These are phyloP conservation scores for Etia nguti DNA, from an alignment of 2,113 vertebrate genomes.

Conservation along the genomic window DNA sequence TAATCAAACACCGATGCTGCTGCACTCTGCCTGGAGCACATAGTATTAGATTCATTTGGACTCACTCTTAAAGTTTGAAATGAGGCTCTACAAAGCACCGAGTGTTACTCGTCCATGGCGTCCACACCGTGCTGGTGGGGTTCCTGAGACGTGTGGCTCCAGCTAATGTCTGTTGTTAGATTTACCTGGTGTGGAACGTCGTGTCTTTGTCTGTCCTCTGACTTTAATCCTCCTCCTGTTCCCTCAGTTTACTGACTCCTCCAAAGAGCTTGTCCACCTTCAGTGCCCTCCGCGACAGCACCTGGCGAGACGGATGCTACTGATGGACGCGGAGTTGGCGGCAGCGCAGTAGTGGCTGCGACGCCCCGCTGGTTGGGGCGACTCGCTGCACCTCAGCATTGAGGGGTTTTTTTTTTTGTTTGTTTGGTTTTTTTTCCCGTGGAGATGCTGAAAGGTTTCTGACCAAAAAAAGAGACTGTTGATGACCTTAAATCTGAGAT, in stretches of 20 bases:
- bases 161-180: not conserved
- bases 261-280: conserved; percentile 87
- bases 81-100: not conserved
- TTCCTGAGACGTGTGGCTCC: not conserved
- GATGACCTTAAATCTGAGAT: not conserved
- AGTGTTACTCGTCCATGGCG: not conserved
- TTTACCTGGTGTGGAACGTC: not conserved
- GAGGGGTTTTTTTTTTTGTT: not conserved
- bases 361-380: conserved; percentile 84
- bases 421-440: no score
- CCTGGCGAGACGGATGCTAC: conserved; percentile 92
- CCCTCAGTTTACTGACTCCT: conserved; percentile 84
- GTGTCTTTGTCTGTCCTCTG: not conserved
- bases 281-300: conserved; percentile 82
- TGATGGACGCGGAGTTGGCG: conserved; percentile 48
- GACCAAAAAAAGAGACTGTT: conserved; percentile 14
- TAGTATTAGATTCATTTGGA: not conserved
- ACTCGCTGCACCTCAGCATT: not conserved
- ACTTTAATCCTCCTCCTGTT: not conserved
- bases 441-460: not conserved
- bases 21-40: not conserved
- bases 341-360: conserved; percentile 25
- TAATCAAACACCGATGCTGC: not conserved
- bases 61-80: not conserved
- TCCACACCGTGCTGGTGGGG: not conserved